Conservation (phyloP, 2,113 vertebrate species). For the Pseudorhombus dupliciocellatus region DNA sequence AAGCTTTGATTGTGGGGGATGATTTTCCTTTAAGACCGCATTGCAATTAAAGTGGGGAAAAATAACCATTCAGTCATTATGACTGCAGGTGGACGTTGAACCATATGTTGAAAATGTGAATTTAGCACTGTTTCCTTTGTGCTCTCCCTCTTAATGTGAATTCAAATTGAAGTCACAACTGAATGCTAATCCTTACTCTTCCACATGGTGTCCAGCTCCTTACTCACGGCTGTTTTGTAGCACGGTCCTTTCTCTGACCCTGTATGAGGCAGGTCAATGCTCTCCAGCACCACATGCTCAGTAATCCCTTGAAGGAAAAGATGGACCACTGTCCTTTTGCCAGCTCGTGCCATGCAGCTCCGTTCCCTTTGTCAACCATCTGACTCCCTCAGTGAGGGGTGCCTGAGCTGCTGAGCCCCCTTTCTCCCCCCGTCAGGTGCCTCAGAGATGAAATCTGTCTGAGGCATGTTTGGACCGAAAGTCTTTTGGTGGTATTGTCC, state of each 20-base stretch:
- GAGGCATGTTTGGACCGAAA: slow-evolving; percentile 64
- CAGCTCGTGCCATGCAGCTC: slow-evolving; percentile 69
- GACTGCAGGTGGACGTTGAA: slow-evolving; percentile 45
- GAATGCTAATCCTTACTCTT: slow-evolving; percentile 61
- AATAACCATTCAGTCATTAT: slow-evolving; percentile 1
- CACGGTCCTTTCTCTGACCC: slow-evolving; percentile 54
- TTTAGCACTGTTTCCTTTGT: slow-evolving; percentile 46
- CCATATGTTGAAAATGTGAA: slow-evolving; percentile 51
- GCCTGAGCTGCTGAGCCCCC: slow-evolving; percentile 56
- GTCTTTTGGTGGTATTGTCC: slow-evolving; percentile 71
- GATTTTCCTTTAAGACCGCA: slow-evolving; percentile 34
- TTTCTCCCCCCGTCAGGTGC: slow-evolving; percentile 71
- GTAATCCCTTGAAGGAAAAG: slow-evolving; percentile 71
- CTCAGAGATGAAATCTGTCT: slow-evolving; percentile 70
- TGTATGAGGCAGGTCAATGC: slow-evolving; percentile 61
- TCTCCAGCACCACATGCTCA: slow-evolving; percentile 67
- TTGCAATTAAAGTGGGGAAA: slow-evolving; percentile 26
- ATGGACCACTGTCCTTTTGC: slow-evolving; percentile 70
- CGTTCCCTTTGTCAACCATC: slow-evolving; percentile 58
- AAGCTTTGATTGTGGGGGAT: slow-evolving; percentile 53
- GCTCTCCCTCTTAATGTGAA: slow-evolving; percentile 36
- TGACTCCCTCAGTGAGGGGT: slow-evolving; percentile 65
- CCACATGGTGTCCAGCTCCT: slow-evolving; percentile 38
- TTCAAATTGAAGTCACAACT: slow-evolving; percentile 44
- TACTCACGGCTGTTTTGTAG: slow-evolving; percentile 27